Evolutionary conservation across 2,113 vertebrate species (phyloP), one percentile per base, ranked within the genome.

Genomic region (Erpornis zantholeuca): DNA sequence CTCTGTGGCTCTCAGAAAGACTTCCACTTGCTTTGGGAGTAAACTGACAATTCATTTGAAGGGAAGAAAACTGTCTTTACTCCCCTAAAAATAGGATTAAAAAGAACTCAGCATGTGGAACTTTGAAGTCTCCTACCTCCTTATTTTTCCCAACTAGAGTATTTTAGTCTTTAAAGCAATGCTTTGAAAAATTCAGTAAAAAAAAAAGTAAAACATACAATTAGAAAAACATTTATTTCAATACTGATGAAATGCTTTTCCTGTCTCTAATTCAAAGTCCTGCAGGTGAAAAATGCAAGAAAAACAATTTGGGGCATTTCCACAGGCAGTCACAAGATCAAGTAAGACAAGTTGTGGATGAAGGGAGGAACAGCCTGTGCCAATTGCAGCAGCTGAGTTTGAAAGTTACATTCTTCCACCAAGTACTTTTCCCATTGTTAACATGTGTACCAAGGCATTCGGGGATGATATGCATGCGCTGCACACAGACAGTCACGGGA

Each of bases 381-480:
- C 93, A 96, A 93, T 75, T 68, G 63, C 61, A 93, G 91, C 95
- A 97, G 93, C 91, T 97, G 96, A 93, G 80, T 78, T 90, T 70
- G 81, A 88, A 95, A 95, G 87, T 94, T 69, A 97, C 93, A 91
- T 95, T 96, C 84, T 95, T 96, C 87, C 87, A 96, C 54, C 40
- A 31, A 94, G 82, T 36, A n/a, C 79, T 96, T 96, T 95, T 75
- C 88, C 92, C 94, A 71, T 87, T 95, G 90, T 88, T 95, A 93
- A 92, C 93, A 94, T n/a, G 80, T 96, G 94, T 71, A 93, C 56
- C 82, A 91, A 88, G 57, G 90, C 83, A 96, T 72, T 91, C 0
- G 5, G 70, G 83, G 87, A 91, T 92, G 94, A 96, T 73, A 88
- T 88, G 80, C 86, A 88, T 92, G 86, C 14, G 0, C 76, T 75